Evolutionary conservation across 2,797 vertebrate genomes (phyloP), one percentile per base, ranked within the genome.

Genomic region (Rachycentron canadum): DNA sequence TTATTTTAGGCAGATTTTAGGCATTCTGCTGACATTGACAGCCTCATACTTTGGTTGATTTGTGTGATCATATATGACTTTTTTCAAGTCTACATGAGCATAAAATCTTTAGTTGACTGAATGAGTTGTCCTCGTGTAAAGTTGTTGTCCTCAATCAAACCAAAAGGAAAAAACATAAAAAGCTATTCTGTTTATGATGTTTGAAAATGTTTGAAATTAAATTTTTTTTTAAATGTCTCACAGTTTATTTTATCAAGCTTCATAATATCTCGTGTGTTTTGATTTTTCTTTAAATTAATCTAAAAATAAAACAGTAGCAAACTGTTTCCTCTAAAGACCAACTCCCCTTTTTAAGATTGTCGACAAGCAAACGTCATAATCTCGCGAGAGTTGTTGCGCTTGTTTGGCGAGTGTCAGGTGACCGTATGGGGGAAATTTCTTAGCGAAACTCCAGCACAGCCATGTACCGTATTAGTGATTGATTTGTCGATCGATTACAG

Each of bases 351-450:
- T 47, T 19, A 5, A 19, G 5, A 43, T 47, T 23, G n/a, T n/a
- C n/a, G n/a, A n/a, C n/a, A n/a, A n/a, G n/a, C n/a, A n/a, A n/a
- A 67, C 12, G 10, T 14, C 45, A 72, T 13, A 11, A 1, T 91
- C 81, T 92, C 89, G 92, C 88, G 92, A 90, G 83, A 90, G 1
- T 50, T 78, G 4, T 1, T 3, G 3, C 3, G 13, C 50, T 21
- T 70, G 47, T 72, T 68, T 66, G 58, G 65, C 1, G 76, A 78
- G 73, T 60, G 84, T 94, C 93, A 94, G 80, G 70, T 92, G 92
- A 94, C 78, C 68, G 28, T 41, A 57, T 40, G 23, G 69, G 70
- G 72, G 65, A 81, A 82, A 83, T 89, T 65, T 80, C 62, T 81
- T 25, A 80, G 73, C 79, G 86, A 81, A 86, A 87, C 78, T 38